A percentile compares a stretch with the other conserved stretches of the same genome.
phyloP scores from a whole-genome alignment of 1,140 invertebrate species.

The Drosophila novamexicana region DNA sequence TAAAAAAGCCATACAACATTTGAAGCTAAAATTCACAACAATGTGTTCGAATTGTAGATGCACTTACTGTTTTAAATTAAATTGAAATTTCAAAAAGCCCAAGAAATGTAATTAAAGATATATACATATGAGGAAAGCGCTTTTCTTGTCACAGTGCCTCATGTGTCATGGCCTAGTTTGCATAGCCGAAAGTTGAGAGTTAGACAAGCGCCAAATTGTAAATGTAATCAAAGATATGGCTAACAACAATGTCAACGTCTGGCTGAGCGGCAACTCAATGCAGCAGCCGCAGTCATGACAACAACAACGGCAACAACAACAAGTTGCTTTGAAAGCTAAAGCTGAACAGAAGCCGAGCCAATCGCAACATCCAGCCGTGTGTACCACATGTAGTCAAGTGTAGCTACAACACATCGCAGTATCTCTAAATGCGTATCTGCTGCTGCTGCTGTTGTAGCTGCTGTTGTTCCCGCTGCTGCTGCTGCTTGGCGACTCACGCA shows the following conservation, averaged over 20 bases:
- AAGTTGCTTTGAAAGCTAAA: slow-evolving; percentile 21
- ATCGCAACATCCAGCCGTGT: slow-evolving; percentile 44
- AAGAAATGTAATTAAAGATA: neutral
- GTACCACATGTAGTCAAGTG: slow-evolving; percentile 59
- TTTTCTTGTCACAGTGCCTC: neutral
- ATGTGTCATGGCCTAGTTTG: slow-evolving; percentile 12
- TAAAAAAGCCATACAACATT: slow-evolving; percentile 18
- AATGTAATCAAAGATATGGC: slow-evolving; percentile 56
- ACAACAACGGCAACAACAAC: slow-evolving; percentile 25
- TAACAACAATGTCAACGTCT: slow-evolving; percentile 26
- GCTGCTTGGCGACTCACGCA: slow-evolving; percentile 58
- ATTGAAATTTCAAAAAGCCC: neutral
- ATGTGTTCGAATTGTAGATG: neutral
- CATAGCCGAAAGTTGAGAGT: slow-evolving; percentile 1
- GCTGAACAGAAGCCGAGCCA: slow-evolving; percentile 11
- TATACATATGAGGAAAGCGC: too few species aligned
- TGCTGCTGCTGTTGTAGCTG: slow-evolving; percentile 30
- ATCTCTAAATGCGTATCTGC: slow-evolving; percentile 66
- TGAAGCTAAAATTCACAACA: neutral
- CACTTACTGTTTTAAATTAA: neutral
- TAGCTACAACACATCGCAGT: slow-evolving; percentile 72
- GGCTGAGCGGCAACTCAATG: neutral
- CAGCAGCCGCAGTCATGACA: slow-evolving; percentile 41
- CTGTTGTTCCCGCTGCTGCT: slow-evolving; percentile 9
- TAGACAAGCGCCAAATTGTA: slow-evolving; percentile 39